Evolutionary conservation across 2,888 invertebrate species (phyloP), one percentile per base, ranked within the genome.

Genomic region (Linnaemya tessellans): DNA sequence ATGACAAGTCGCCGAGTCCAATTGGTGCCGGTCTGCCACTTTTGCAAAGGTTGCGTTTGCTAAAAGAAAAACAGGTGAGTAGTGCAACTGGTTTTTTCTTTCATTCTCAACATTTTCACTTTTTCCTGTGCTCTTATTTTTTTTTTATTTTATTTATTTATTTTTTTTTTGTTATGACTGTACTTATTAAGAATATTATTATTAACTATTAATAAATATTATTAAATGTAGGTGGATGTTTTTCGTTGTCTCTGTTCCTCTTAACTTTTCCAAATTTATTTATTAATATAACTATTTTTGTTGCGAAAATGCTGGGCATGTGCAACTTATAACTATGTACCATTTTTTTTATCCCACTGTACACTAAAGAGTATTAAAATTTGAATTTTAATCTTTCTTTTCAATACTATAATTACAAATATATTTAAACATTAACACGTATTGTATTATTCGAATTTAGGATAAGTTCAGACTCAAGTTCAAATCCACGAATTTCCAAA

Each of bases 1-100:
- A 89, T 25, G 91, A 91, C 78, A 95, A 95, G 88, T 93, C 94
- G 60, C 94, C 94, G 77, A 96, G 96, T 70, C 96, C 97, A 0
- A 94, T 97, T 84, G 97, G 97, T 54, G 97, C 97, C 5, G 97
- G 97, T 0, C 93, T 97, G 74, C 97, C 97, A 0, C 92, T 97
- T 35, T 92, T 97, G 10, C 95, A 96, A 56, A 93, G 97, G 80
- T 93, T 97, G 70, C 95, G 96, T 89, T 93, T 97, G 58, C 94
- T 97, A 0, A 97, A 97, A 92, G 97, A 97, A 91, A 97, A 97
- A 92, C 97, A 97, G 93, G 96, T 96, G 88, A 91, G 90, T 92
- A 25, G 38, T 49, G 49, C n/a, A n/a, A n/a, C n/a, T n/a, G 20
- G 46, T 41, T 77, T 13, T 62, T 41, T 15, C 15, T 20, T 62